phyloP scores from a whole-genome alignment of 2,888 invertebrate genomes.

The Creontiades dilutus region DNA sequence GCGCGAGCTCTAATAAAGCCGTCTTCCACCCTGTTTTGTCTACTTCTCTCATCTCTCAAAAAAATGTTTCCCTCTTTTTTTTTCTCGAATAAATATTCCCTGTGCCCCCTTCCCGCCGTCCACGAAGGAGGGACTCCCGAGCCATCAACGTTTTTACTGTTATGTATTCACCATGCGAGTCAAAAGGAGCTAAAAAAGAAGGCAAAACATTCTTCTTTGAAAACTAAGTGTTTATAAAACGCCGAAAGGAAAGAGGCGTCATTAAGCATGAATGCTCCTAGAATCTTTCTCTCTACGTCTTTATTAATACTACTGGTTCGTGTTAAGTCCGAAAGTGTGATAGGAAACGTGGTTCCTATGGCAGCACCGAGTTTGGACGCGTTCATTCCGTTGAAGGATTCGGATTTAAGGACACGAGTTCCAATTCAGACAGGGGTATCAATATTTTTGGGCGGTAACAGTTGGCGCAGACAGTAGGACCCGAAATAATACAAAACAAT shows the following conservation, averaged over 20 bases:
- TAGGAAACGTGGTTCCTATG: no score
- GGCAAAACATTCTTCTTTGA: neutral
- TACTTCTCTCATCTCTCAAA: conserved; percentile 1
- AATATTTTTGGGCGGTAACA: no score
- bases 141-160: conserved; percentile 29
- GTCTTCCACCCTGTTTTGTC: conserved; percentile 9
- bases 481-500: no score
- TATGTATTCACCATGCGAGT: neutral
- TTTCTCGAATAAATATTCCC: conserved; percentile 50
- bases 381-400: no score
- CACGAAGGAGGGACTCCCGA: neutral
- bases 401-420: no score
- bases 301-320: no score
- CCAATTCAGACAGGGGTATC: no score
- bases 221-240: neutral
- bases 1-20: conserved; percentile 54
- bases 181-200: neutral
- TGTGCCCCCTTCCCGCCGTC: neutral
- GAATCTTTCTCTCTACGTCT: no score
- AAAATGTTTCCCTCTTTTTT: conserved; percentile 9
- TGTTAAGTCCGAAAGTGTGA: no score
- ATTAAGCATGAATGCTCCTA: neutral
- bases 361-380: no score
- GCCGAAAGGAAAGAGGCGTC: neutral
- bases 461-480: no score